Conservation (phyloP, 2,888 invertebrate species). For the Isotomurus palustris region DNA sequence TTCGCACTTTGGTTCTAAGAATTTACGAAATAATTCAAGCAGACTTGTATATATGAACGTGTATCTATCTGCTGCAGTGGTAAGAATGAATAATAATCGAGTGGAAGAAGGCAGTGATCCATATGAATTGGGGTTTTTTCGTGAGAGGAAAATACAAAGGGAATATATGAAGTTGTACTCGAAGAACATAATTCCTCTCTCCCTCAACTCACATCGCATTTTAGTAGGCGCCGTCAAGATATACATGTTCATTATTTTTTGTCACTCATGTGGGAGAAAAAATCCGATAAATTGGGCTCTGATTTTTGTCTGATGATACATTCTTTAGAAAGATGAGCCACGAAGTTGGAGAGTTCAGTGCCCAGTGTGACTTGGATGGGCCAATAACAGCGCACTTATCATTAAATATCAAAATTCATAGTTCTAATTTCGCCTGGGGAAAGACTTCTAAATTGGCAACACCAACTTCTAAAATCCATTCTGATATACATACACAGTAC, state of each 20-base stretch:
- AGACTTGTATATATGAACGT: no score
- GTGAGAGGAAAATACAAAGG: no score
- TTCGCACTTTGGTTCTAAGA: no score
- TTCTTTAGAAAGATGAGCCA: slow-evolving; percentile 4
- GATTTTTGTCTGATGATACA: slow-evolving; percentile 3
- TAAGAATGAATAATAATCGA: no score
- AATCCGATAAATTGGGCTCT: slow-evolving; percentile 4
- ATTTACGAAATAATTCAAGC: no score
- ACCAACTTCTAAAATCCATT: neutral
- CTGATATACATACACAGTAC: neutral
- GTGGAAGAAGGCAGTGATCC: no score
- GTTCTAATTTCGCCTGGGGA: slow-evolving; percentile 6
- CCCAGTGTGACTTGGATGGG: slow-evolving; percentile 9
- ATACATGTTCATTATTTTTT: slow-evolving; percentile 26
- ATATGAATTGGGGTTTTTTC: no score
- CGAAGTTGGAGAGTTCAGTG: slow-evolving; percentile 16
- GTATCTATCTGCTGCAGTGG: no score
- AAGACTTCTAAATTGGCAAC: slow-evolving; percentile 4
- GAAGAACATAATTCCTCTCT: no score
- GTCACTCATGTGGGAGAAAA: slow-evolving; percentile 5
- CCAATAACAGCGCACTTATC: slow-evolving; percentile 12
- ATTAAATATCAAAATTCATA: slow-evolving; percentile 11
- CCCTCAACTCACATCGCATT: no score
- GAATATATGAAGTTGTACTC: no score
- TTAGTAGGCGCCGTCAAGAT: slow-evolving; percentile 13